These are phyloP conservation scores for Drosophila quinaria DNA, from an alignment of 2,888 invertebrate genomes.

Conservation along the genomic window DNA sequence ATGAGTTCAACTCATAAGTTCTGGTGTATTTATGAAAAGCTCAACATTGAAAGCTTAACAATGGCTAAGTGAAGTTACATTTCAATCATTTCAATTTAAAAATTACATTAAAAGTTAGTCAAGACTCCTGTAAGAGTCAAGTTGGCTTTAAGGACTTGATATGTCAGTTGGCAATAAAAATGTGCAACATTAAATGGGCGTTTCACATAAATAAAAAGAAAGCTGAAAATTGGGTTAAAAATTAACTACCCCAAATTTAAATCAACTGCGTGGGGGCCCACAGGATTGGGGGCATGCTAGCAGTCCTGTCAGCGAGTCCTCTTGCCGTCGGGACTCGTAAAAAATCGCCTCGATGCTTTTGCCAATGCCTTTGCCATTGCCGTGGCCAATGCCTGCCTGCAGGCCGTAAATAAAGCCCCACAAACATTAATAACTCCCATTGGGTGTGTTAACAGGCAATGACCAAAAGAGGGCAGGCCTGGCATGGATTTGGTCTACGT, in stretches of 20 bases:
- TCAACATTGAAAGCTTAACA: neutral
- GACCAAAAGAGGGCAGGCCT: constrained; percentile 69
- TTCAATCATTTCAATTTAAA: neutral
- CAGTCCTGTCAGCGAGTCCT: constrained; percentile 52
- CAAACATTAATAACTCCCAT: constrained; percentile 82
- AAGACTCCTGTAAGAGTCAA: neutral
- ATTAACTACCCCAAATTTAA: constrained; percentile 79
- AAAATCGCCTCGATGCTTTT: constrained; percentile 67
- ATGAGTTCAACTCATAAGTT: constrained; percentile 4
- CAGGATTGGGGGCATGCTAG: constrained; percentile 1
- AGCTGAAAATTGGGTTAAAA: constrained; percentile 74
- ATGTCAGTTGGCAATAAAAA: constrained; percentile 66
- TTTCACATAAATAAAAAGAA: constrained; percentile 71
- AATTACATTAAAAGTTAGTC: neutral
- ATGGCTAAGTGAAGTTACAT: neutral
- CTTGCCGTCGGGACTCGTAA: constrained; percentile 70
- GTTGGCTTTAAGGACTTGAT: constrained; percentile 20
- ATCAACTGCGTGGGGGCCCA: constrained; percentile 61
- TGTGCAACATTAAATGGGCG: constrained; percentile 76
- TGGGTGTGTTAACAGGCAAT: constrained; percentile 83
- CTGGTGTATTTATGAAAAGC: neutral
- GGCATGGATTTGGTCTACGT: constrained; percentile 71
- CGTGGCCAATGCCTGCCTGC: constrained; percentile 48
- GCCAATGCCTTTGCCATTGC: constrained; percentile 18
- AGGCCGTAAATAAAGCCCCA: constrained; percentile 73